Percentiles rank a stretch among this genome's conserved stretches.
Conservation (phyloP, 1,140 invertebrate species). For the Cardiocondyla obscurior region DNA sequence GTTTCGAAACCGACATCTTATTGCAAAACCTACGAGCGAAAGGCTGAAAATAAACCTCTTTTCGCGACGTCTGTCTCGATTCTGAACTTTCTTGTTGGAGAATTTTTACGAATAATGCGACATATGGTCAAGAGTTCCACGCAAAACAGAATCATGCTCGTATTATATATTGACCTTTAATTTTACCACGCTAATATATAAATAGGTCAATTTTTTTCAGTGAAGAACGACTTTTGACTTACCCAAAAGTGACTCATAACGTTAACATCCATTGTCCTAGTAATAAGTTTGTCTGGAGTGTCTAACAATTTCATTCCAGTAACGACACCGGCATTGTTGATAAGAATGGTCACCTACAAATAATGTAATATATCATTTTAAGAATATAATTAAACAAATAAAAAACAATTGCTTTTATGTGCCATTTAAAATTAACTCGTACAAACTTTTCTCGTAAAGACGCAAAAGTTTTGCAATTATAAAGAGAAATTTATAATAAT, state of each 20-base stretch:
- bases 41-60: background rate
- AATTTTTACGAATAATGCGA: background rate
- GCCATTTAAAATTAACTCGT: background rate
- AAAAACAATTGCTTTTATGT: background rate
- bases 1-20: constrained; percentile 1
- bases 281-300: constrained; percentile 91
- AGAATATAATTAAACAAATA: background rate
- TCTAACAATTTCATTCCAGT: constrained; percentile 93
- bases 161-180: background rate
- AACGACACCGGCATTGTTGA: constrained; percentile 98
- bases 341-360: constrained; percentile 90
- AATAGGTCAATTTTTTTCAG: background rate
- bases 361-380: background rate
- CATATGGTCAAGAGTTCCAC: background rate
- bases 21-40: constrained; percentile 17
- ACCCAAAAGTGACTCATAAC: constrained; percentile 92
- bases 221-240: constrained; percentile 73
- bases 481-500: background rate
- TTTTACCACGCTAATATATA: background rate
- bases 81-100: background rate
- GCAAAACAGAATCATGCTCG: background rate
- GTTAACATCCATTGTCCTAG: constrained; percentile 91
- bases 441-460: background rate
- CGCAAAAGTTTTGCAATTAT: background rate
- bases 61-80: background rate